Percentiles rank a stretch among this genome's conserved stretches.
Evolutionary conservation across 2,888 invertebrate species (phyloP).

Genomic region (Eledona agricola): DNA sequence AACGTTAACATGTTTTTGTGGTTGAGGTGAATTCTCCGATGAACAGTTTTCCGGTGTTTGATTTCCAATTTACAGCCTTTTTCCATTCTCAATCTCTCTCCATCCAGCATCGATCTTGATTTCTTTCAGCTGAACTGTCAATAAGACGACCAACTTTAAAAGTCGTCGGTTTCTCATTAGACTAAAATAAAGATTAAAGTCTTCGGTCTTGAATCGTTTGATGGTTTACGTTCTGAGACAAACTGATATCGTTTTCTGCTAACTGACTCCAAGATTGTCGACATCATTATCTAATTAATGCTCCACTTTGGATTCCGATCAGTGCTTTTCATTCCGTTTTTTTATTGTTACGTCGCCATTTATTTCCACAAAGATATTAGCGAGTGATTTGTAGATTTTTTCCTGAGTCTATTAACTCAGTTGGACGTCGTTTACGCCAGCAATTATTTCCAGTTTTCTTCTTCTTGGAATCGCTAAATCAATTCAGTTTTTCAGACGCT

Average conservation of each 20-base stretch:
- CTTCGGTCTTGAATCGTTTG: conserved; percentile 42
- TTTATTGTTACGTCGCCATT: conserved; percentile 26
- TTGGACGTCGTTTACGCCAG: conserved; percentile 2
- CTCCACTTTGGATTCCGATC: conserved; percentile 38
- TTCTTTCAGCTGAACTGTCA: conserved; percentile 45
- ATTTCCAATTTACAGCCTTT: too few species aligned
- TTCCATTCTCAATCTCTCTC: conserved; percentile 14
- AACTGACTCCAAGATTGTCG: conserved; percentile 51
- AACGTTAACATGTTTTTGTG: too few species aligned
- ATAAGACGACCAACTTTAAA: conserved; percentile 42
- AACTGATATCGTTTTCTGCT: conserved; percentile 47
- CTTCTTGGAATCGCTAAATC: too few species aligned
- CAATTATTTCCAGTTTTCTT: conserved; percentile 12
- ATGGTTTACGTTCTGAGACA: conserved; percentile 45
- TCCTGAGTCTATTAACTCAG: conserved; percentile 19
- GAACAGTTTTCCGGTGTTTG: too few species aligned
- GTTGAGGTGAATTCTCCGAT: too few species aligned
- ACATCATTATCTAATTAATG: conserved; percentile 53
- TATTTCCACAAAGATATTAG: not conserved
- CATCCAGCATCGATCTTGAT: conserved; percentile 39
- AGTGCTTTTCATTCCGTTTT: conserved; percentile 9
- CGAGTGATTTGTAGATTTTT: conserved; percentile 20
- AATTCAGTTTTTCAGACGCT: too few species aligned
- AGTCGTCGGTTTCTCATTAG: conserved; percentile 48
- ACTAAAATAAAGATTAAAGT: conserved; percentile 45